phyloP scores from a whole-genome alignment of 1,140 invertebrate genomes.

The Drosophila sturtevanti region DNA sequence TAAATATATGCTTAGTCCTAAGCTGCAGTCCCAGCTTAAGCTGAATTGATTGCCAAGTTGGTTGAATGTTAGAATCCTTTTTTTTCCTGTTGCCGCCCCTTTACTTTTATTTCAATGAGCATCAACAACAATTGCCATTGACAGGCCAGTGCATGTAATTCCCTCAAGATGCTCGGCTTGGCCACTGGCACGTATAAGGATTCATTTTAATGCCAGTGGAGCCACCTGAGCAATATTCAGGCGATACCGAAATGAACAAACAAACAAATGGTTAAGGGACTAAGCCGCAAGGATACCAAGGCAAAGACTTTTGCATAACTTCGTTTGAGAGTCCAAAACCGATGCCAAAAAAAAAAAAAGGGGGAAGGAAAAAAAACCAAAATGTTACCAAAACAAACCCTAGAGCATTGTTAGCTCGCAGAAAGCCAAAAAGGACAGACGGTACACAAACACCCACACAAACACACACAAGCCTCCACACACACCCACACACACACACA shows the following conservation, averaged over 20 bases:
- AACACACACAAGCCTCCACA: neutral
- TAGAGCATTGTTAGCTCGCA: conserved; percentile 1
- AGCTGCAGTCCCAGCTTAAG: neutral
- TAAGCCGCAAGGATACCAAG: neutral
- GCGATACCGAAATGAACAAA: conserved; percentile 42
- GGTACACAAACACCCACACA: neutral
- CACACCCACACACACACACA: conserved; percentile 20
- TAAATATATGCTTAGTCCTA: neutral
- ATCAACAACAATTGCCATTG: conserved; percentile 45
- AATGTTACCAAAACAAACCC: conserved; percentile 2
- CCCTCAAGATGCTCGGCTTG: conserved; percentile 27
- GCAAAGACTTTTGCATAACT: conserved; percentile 37
- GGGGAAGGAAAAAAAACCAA: neutral
- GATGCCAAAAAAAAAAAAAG: neutral
- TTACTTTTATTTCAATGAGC: conserved; percentile 50
- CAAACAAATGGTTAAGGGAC: conserved; percentile 24
- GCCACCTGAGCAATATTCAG: conserved; percentile 28
- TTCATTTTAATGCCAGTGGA: conserved; percentile 57
- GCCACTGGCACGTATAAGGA: conserved; percentile 61
- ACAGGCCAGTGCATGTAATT: conserved; percentile 22
- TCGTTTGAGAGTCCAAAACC: neutral
- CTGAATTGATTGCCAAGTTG: conserved; percentile 15
- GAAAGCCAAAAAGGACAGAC: conserved; percentile 7
- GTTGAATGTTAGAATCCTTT: neutral
- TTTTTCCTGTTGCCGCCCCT: neutral